Conservation (phyloP, 1,140 invertebrate species). For the Meloidogyne floridensis region DNA sequence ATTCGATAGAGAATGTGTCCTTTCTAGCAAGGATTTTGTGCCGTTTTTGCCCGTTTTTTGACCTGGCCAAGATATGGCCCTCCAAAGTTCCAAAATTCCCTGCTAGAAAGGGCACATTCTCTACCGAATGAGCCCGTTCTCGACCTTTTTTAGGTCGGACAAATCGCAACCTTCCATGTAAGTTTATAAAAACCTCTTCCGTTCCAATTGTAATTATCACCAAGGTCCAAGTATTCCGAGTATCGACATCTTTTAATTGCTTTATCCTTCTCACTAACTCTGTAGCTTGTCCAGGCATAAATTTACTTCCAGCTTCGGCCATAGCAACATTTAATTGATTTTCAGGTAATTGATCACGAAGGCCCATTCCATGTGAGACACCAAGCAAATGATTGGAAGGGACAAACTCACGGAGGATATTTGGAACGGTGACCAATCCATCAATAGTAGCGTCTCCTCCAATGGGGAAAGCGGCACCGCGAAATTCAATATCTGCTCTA, state of each 20-base stretch:
- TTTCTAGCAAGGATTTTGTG: no score
- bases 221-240: constrained; percentile 60
- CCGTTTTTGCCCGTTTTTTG: no score
- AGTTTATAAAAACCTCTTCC: constrained; percentile 51
- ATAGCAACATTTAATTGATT: constrained; percentile 63
- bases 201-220: constrained; percentile 63
- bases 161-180: no score
- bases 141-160: no score
- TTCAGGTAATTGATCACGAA: constrained; percentile 53
- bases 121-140: no score
- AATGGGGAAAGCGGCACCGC: constrained; percentile 62
- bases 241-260: constrained; percentile 54
- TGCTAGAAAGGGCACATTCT: no score
- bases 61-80: no score
- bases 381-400: constrained; percentile 45
- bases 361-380: constrained; percentile 62
- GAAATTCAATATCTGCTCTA: constrained; percentile 56
- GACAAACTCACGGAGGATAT: constrained; percentile 62
- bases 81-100: no score
- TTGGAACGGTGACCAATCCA: constrained; percentile 62
- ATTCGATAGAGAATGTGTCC: no score
- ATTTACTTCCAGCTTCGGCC: constrained; percentile 50
- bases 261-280: constrained; percentile 56
- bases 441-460: constrained; percentile 63
- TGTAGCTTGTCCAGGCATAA: constrained; percentile 55